These are phyloP conservation scores for Aphelenchoides avenae DNA, from an alignment of 1,140 invertebrate genomes.

Conservation along the genomic window DNA sequence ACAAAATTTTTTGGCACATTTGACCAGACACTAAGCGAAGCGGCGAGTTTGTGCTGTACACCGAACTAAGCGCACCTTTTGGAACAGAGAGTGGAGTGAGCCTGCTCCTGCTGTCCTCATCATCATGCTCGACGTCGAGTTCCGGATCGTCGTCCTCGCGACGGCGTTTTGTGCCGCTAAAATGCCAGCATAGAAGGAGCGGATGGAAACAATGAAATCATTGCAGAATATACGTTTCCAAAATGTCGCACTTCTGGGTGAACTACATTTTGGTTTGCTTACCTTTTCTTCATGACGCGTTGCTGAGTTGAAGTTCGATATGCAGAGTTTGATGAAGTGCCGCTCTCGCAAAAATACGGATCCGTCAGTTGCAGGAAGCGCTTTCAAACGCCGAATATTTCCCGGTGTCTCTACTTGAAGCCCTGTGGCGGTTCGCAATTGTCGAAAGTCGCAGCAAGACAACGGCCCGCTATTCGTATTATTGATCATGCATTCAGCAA, in stretches of 20 bases:
- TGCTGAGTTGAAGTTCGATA: not conserved
- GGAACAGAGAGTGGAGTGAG: constrained; percentile 36
- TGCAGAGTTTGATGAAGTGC: not conserved
- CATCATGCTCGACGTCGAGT: constrained; percentile 32
- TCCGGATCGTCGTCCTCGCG: constrained; percentile 45
- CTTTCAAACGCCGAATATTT: too few species aligned
- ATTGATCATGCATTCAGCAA: too few species aligned
- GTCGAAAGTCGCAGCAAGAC: too few species aligned
- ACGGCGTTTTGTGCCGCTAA: constrained; percentile 31
- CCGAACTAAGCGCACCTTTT: constrained; percentile 36
- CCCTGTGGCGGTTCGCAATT: too few species aligned
- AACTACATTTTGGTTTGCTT: not conserved
- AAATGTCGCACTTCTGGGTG: not conserved
- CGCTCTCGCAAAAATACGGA: not conserved
- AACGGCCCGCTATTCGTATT: too few species aligned
- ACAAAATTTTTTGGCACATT: constrained; percentile 10
- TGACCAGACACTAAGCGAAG: not conserved
- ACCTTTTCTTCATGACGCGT: not conserved
- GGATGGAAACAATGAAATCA: not conserved
- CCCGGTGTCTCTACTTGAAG: too few species aligned
- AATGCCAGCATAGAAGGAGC: constrained; percentile 7
- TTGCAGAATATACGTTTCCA: not conserved
- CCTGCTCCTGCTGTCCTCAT: constrained; percentile 43
- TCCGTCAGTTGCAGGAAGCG: not conserved
- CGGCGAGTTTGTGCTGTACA: not conserved